Conservation (phyloP, 2,113 vertebrate species). For the Mobula hypostoma region DNA sequence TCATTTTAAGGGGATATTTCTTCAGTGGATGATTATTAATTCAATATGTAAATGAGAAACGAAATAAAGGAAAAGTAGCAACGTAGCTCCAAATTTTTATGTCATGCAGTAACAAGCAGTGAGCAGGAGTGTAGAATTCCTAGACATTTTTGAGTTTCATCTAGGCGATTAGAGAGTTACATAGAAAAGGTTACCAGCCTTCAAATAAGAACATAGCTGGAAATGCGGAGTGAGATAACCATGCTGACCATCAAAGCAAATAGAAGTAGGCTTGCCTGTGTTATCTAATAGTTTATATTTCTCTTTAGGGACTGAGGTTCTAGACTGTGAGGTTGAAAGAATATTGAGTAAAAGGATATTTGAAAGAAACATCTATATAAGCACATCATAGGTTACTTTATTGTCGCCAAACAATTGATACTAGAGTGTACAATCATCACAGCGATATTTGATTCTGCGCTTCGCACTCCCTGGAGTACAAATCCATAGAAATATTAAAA, state of each 20-base stretch:
- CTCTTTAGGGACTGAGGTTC: background rate
- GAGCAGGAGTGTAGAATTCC: background rate
- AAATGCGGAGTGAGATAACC: background rate
- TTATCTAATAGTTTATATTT: background rate
- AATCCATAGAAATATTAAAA: too few species aligned
- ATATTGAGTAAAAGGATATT: background rate
- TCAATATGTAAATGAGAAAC: background rate
- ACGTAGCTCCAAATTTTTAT: background rate
- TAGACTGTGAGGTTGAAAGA: background rate
- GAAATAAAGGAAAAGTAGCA: background rate
- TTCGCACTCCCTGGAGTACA: too few species aligned
- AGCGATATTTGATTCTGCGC: too few species aligned
- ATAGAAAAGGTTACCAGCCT: background rate
- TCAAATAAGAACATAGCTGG: background rate
- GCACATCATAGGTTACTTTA: too few species aligned
- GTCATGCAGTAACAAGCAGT: background rate
- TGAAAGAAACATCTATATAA: background rate
- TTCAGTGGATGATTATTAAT: too few species aligned
- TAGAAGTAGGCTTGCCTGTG: background rate
- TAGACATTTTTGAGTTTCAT: background rate
- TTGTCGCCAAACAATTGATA: too few species aligned
- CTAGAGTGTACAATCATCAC: too few species aligned
- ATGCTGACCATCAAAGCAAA: background rate
- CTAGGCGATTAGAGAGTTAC: background rate
- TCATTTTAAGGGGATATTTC: background rate